A percentile compares a stretch with the other conserved stretches of the same genome.
These are phyloP conservation scores for Taenioides sp. DNA, from an alignment of 2,797 vertebrate genomes.

Conservation along the genomic window DNA sequence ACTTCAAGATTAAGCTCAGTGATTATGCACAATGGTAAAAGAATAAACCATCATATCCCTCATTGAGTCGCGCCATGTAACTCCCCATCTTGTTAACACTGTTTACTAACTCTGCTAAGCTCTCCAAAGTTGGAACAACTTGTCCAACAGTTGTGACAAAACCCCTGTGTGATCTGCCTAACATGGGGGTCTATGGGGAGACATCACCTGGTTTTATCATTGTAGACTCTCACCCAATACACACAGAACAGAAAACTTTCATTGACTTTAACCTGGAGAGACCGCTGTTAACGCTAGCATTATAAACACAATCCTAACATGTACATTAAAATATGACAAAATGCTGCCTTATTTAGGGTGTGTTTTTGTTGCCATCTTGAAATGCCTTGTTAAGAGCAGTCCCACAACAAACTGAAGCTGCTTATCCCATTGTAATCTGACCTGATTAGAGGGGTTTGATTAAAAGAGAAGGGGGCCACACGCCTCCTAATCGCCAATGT, in stretches of 20 bases:
- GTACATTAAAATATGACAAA: conserved; percentile 33
- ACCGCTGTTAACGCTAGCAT: not conserved
- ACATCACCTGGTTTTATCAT: conserved; percentile 19
- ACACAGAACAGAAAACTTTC: not conserved
- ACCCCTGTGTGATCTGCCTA: conserved; percentile 60
- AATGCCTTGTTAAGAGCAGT: conserved; percentile 43
- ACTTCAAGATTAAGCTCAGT: conserved; percentile 75
- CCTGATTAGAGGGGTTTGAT: conserved; percentile 78
- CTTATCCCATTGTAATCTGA: conserved; percentile 75
- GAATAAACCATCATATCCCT: conserved; percentile 55
- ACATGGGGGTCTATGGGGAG: conserved; percentile 32
- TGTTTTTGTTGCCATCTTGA: conserved; percentile 21
- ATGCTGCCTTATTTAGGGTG: conserved; percentile 20
- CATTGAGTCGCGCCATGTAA: conserved; percentile 65
- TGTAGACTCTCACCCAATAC: not conserved
- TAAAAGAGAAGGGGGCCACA: conserved; percentile 75
- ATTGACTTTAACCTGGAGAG: conserved; percentile 23
- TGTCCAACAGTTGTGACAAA: conserved; percentile 63
- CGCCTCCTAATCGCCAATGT: conserved; percentile 70
- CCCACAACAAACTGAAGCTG: conserved; percentile 62
- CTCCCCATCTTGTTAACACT: conserved; percentile 69
- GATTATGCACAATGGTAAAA: conserved; percentile 68
- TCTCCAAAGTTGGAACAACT: conserved; percentile 64
- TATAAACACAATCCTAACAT: conserved; percentile 13
- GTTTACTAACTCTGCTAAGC: conserved; percentile 72